A percentile compares a stretch with the other conserved stretches of the same genome.
phyloP scores from a whole-genome alignment of 1,140 invertebrate genomes.

The Diplogasteroides magnus region DNA sequence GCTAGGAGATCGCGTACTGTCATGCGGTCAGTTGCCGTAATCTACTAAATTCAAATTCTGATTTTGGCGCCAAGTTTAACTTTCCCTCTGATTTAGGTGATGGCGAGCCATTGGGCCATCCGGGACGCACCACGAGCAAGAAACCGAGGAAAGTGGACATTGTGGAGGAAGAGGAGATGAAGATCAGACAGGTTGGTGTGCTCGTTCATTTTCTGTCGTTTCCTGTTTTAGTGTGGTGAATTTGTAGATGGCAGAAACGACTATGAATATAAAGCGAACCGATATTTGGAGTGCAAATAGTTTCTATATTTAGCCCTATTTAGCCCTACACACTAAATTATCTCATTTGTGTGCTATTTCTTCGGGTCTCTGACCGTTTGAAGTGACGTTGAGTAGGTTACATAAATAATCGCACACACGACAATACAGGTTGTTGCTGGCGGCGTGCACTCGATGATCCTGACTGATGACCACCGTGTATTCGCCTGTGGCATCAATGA shows the following conservation, averaged over 20 bases:
- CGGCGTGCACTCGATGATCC: conserved; percentile 47
- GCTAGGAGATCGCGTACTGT: background rate
- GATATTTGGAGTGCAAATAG: no score
- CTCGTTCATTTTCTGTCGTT: background rate
- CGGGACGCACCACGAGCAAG: conserved; percentile 43
- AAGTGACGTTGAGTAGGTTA: conserved; percentile 10
- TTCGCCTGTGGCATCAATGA: conserved; percentile 51
- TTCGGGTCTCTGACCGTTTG: background rate
- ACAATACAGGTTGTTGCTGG: conserved; percentile 42
- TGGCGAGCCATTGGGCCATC: conserved; percentile 48
- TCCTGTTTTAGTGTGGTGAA: no score
- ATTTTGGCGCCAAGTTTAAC: no score
- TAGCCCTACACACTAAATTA: no score
- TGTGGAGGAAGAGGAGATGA: conserved; percentile 35
- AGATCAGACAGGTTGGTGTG: conserved; percentile 31
- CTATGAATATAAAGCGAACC: no score
- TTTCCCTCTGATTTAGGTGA: background rate
- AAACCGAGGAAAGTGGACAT: conserved; percentile 49
- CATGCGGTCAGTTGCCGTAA: background rate
- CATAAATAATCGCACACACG: background rate
- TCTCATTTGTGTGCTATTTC: no score
- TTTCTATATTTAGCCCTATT: no score
- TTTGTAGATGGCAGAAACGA: no score
- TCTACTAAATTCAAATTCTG: no score
- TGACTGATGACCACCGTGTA: conserved; percentile 41